phyloP scores from a whole-genome alignment of 2,113 vertebrate species.

The Peucedramus taeniatus region DNA sequence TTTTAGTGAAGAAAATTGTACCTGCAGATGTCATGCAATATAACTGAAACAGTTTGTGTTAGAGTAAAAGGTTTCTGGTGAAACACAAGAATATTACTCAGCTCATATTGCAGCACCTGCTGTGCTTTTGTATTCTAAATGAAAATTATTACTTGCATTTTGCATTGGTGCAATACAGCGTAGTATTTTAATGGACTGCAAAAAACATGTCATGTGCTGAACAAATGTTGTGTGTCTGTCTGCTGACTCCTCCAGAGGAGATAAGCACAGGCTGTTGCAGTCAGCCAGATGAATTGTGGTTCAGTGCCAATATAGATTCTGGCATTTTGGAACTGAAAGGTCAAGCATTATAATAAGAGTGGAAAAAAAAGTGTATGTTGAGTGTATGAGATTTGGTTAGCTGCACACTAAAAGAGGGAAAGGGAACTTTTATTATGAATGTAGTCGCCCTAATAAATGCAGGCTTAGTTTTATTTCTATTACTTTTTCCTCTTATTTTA shows the following conservation, averaged over 20 bases:
- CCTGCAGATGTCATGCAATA: background rate
- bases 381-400: background rate
- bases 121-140: background rate
- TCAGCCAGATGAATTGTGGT: background rate
- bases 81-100: background rate
- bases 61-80: background rate
- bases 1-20: background rate
- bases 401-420: background rate
- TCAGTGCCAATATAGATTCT: background rate
- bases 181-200: background rate
- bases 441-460: background rate
- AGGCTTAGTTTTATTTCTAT: background rate
- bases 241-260: background rate
- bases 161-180: background rate
- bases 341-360: background rate
- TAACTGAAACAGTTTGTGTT: background rate
- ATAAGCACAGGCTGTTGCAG: background rate
- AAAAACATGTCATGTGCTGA: background rate
- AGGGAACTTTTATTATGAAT: background rate
- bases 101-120: background rate
- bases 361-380: background rate
- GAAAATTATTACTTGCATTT: background rate
- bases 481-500: background rate
- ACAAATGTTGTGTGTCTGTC: background rate
- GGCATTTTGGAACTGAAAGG: background rate